Percentiles rank a stretch among this genome's conserved stretches.
phyloP scores from a whole-genome alignment of 2,888 invertebrate species.

The Pseudanteris insignis region DNA sequence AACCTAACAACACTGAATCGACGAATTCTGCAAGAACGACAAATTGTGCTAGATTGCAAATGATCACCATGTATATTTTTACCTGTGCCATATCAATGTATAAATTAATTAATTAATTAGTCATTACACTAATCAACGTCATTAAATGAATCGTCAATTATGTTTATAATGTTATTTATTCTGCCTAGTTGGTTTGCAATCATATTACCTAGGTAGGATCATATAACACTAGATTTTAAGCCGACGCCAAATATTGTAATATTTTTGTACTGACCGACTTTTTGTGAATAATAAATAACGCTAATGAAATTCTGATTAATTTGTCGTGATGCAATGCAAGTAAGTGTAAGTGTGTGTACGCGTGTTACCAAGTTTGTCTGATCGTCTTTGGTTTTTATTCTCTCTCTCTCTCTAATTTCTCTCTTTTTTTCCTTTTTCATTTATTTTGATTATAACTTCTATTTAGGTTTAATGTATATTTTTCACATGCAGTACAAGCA shows the following conservation, averaged over 20 bases:
- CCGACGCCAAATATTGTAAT: slow-evolving; percentile 57
- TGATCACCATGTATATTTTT: slow-evolving; percentile 11
- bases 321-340: slow-evolving; percentile 41
- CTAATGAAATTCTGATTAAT: slow-evolving; percentile 31
- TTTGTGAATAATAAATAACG: slow-evolving; percentile 57
- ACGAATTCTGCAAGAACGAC: slow-evolving; percentile 3
- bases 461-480: slow-evolving; percentile 22
- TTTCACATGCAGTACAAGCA: slow-evolving; percentile 14
- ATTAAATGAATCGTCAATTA: slow-evolving; percentile 26
- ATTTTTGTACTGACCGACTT: slow-evolving; percentile 61
- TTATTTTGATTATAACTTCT: slow-evolving; percentile 10
- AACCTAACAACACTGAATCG: slow-evolving; percentile 7
- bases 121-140: slow-evolving; percentile 11
- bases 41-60: slow-evolving; percentile 5
- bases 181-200: slow-evolving; percentile 28
- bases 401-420: no score
- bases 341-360: slow-evolving; percentile 40
- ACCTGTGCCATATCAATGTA: slow-evolving; percentile 20
- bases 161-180: slow-evolving; percentile 46
- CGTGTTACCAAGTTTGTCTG: slow-evolving; percentile 38
- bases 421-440: slow-evolving; percentile 5
- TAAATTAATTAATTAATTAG: slow-evolving; percentile 10
- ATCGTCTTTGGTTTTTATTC: slow-evolving; percentile 14
- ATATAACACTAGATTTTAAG: slow-evolving; percentile 50
- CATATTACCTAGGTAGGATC: slow-evolving; percentile 26